Conservation (phyloP, 2,797 vertebrate species). For the Gambusia yucatana region DNA sequence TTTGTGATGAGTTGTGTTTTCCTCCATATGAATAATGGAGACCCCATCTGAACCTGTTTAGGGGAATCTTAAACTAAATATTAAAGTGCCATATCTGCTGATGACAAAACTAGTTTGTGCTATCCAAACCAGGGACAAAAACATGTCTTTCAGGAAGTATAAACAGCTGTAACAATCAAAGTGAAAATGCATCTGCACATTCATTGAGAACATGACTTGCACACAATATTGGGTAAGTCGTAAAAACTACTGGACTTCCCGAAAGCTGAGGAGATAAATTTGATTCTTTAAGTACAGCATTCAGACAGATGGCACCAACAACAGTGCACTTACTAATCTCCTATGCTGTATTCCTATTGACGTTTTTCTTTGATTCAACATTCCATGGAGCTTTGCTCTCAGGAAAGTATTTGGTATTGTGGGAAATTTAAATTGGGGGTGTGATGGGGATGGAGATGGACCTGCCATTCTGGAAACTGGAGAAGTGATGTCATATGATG, state of each 20-base stretch:
- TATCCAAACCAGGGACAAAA: neutral
- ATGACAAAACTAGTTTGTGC: neutral
- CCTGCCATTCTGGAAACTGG: neutral
- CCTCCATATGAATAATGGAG: neutral
- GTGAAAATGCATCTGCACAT: neutral
- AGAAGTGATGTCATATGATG: too few species aligned
- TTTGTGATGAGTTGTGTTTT: neutral
- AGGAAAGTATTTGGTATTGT: neutral
- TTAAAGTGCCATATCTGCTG: neutral
- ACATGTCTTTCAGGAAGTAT: neutral
- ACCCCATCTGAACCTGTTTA: neutral
- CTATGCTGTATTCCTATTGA: neutral
- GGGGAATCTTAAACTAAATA: neutral
- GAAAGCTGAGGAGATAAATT: neutral
- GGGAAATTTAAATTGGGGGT: neutral
- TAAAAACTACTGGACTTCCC: neutral
- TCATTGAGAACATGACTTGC: neutral
- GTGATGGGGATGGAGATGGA: neutral
- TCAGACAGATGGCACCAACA: neutral
- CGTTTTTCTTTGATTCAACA: neutral
- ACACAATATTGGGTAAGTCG: neutral
- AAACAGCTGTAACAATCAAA: neutral
- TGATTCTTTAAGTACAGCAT: neutral
- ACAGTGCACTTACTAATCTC: neutral
- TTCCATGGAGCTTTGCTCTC: neutral